Conservation (phyloP, 2,113 vertebrate genomes). For the Microcebus tavaratra region DNA sequence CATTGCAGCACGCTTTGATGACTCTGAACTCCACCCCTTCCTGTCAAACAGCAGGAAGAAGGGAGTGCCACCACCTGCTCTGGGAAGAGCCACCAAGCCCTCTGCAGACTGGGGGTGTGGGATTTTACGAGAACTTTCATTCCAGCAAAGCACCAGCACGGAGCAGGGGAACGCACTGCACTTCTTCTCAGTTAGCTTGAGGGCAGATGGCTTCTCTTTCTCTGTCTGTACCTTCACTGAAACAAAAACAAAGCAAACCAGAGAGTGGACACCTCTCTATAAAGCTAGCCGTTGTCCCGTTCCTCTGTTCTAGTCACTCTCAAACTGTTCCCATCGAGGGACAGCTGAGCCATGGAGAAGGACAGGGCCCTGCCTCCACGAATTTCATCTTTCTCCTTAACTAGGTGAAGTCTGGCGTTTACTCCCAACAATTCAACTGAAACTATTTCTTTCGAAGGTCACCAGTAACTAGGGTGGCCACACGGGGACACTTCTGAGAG, state of each 20-base stretch:
- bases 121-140: background rate
- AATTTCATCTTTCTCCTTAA: background rate
- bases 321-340: background rate
- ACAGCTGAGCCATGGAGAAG: background rate
- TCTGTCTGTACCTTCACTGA: background rate
- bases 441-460: background rate
- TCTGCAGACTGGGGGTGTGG: fast-evolving
- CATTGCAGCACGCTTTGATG: background rate
- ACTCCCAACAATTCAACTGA: background rate
- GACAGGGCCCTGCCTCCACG: fast-evolving
- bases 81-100: background rate
- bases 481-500: background rate
- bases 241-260: background rate
- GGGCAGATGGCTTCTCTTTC: background rate
- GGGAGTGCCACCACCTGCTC: background rate
- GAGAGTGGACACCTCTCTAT: background rate
- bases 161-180: fast-evolving
- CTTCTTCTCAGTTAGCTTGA: background rate
- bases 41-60: background rate
- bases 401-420: background rate
- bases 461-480: background rate
- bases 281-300: no score
- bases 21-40: background rate
- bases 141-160: background rate
- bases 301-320: background rate